These are phyloP conservation scores for Porites divaricata DNA, from an alignment of 92 coral and sea anemone species.

Conservation along the genomic window DNA sequence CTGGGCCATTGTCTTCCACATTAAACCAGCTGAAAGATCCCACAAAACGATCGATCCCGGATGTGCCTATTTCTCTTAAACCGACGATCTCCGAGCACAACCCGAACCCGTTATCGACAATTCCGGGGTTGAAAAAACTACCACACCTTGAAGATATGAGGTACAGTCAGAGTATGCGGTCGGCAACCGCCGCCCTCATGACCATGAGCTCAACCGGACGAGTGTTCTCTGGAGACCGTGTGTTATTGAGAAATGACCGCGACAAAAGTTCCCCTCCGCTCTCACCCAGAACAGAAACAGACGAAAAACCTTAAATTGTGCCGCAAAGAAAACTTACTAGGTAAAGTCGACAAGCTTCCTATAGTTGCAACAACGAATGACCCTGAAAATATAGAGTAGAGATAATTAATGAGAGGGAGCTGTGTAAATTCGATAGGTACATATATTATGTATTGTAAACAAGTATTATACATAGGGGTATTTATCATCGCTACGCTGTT, in stretches of 20 bases:
- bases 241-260: slow-evolving; percentile 22
- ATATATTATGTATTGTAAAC: background rate
- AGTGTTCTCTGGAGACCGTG: slow-evolving; percentile 29
- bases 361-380: background rate
- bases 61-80: slow-evolving; percentile 55
- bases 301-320: slow-evolving; percentile 25
- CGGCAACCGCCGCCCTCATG: slow-evolving; percentile 85
- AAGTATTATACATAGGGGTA: background rate
- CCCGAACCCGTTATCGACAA: slow-evolving; percentile 51
- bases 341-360: background rate
- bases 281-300: slow-evolving; percentile 43
- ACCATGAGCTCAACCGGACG: slow-evolving; percentile 79
- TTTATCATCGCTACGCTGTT: background rate
- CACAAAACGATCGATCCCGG: slow-evolving; percentile 46
- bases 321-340: background rate
- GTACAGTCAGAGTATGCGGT: slow-evolving; percentile 78
- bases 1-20: slow-evolving; percentile 68
- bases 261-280: slow-evolving; percentile 23
- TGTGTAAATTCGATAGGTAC: background rate
- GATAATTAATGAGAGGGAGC: background rate
- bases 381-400: background rate
- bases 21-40: slow-evolving; percentile 55
- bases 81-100: slow-evolving; percentile 62
- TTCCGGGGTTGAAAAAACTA: slow-evolving; percentile 32
- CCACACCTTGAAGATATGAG: slow-evolving; percentile 62